Percentiles rank a stretch among this genome's conserved stretches.
These are phyloP conservation scores for Sipha maydis DNA, from an alignment of 2,888 invertebrate genomes.

Conservation along the genomic window DNA sequence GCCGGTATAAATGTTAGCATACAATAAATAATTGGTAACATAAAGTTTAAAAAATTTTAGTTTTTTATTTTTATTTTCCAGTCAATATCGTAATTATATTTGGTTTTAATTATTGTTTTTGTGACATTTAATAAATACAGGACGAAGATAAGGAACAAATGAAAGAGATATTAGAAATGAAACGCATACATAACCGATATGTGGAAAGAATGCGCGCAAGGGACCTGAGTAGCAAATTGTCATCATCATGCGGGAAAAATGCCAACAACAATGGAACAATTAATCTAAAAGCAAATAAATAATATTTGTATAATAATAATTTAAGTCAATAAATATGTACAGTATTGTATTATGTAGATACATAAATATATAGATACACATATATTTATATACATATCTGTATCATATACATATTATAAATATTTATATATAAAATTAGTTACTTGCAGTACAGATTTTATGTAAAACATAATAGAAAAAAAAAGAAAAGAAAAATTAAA, in stretches of 20 bases:
- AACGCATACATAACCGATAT: constrained; percentile 83
- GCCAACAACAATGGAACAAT: constrained; percentile 28
- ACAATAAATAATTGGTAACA: background rate
- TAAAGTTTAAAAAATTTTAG: background rate
- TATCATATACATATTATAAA: constrained; percentile 18
- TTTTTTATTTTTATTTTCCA: background rate
- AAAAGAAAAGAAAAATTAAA: background rate
- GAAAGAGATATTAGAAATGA: constrained; percentile 92
- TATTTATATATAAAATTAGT: constrained; percentile 32
- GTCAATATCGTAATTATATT: background rate
- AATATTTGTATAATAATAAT: constrained; percentile 43
- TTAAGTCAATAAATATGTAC: constrained; percentile 43
- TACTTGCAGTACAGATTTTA: constrained; percentile 19
- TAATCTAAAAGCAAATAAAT: constrained; percentile 50
- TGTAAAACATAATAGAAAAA: constrained; percentile 12
- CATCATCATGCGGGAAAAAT: constrained; percentile 42
- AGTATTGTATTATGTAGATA: constrained; percentile 29
- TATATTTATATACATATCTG: constrained; percentile 16
- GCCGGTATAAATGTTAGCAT: constrained; percentile 21
- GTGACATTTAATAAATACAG: constrained; percentile 69
- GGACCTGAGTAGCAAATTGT: constrained; percentile 60
- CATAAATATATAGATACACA: constrained; percentile 4
- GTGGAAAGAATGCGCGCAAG: constrained; percentile 74
- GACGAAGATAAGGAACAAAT: constrained; percentile 93
- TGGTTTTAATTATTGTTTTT: background rate